Evolutionary conservation across 2,888 invertebrate genomes (phyloP).

Genomic region (Ormyrus nitidulus): DNA sequence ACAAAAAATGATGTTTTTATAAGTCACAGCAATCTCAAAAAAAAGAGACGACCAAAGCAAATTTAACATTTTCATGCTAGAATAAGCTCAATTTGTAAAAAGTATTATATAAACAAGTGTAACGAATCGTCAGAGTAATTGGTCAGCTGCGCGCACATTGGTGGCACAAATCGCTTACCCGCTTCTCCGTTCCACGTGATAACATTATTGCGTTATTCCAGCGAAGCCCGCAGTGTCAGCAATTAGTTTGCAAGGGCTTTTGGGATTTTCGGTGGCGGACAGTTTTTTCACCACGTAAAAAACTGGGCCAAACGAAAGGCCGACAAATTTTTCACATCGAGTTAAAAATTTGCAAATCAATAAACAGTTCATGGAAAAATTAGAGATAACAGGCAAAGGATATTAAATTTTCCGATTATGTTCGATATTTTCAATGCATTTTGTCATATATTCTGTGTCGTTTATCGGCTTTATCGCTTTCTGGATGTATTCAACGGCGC

Average conservation of each 20-base stretch:
- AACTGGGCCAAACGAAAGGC: neutral
- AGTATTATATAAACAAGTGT: constrained; percentile 14
- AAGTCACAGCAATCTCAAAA: neutral
- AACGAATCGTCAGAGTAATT: constrained; percentile 26
- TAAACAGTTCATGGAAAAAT: neutral
- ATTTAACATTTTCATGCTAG: neutral
- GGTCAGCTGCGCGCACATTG: constrained; percentile 16
- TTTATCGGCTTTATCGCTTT: constrained; percentile 32
- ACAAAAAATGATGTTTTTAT: neutral
- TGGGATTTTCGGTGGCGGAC: constrained; percentile 48
- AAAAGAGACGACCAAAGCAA: neutral
- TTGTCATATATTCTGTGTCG: constrained; percentile 6
- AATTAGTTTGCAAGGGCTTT: constrained; percentile 54
- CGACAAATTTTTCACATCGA: neutral
- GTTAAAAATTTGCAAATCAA: neutral
- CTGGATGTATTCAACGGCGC: neutral
- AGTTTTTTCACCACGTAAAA: constrained; percentile 2
- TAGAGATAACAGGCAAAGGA: neutral
- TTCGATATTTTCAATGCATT: constrained; percentile 6
- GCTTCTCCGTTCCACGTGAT: neutral
- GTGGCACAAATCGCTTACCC: neutral
- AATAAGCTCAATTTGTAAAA: too few relatives aligned
- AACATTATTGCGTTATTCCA: constrained; percentile 46
- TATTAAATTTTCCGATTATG: constrained; percentile 22
- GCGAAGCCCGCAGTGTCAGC: constrained; percentile 43